A percentile compares a stretch with the other conserved stretches of the same genome.
These are phyloP conservation scores for Melanotaenia trifasciata DNA, from an alignment of 2,797 vertebrate genomes.

Conservation along the genomic window DNA sequence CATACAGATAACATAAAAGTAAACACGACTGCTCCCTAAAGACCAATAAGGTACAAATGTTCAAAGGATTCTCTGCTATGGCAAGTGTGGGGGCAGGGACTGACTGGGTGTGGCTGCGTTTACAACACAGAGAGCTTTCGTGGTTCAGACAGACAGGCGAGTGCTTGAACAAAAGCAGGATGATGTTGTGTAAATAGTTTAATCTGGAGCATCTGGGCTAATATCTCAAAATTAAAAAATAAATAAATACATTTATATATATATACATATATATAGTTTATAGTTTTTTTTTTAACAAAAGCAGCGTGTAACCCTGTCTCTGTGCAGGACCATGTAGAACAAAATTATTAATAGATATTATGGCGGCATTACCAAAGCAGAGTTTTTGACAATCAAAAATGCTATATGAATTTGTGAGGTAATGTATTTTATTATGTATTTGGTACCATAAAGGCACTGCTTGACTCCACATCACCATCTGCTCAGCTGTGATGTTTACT, in stretches of 20 bases:
- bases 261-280: too few species aligned
- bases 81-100: constrained; percentile 26
- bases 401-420: background rate
- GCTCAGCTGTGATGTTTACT: constrained; percentile 2
- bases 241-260: background rate
- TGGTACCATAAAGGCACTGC: background rate
- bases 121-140: constrained; percentile 37
- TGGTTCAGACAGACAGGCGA: constrained; percentile 38
- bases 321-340: background rate
- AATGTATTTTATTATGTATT: background rate
- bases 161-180: constrained; percentile 53
- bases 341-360: background rate
- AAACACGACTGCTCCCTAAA: constrained; percentile 70
- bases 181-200: constrained; percentile 43
- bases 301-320: background rate
- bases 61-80: constrained; percentile 52
- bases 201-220: constrained; percentile 31
- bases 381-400: background rate
- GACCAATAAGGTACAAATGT: constrained; percentile 62
- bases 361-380: background rate
- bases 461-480: constrained; percentile 3
- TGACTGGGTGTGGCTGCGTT: constrained; percentile 46
- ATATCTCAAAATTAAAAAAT: constrained; percentile 30
- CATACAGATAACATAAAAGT: constrained; percentile 68
- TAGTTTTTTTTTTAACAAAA: too few species aligned